Evolutionary conservation across 1,140 invertebrate species (phyloP).

Genomic region (Portunus trituberculatus): DNA sequence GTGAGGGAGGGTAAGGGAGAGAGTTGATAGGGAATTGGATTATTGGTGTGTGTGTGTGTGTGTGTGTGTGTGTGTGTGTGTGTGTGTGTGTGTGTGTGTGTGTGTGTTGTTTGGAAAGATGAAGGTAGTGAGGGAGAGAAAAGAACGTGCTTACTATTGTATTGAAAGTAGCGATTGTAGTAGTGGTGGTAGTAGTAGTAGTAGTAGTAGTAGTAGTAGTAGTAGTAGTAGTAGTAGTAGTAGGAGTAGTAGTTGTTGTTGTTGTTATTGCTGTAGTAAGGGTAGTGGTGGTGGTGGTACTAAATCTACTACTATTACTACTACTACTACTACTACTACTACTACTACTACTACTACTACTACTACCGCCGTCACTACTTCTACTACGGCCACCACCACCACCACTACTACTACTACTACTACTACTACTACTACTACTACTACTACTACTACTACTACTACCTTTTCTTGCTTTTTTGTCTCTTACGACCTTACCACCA

Average conservation of each 20-base stretch:
- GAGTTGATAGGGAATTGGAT: neutral
- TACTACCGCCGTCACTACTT: neutral
- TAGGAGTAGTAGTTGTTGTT: too few relatives aligned
- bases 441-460: neutral
- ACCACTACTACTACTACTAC: neutral
- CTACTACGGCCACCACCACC: neutral
- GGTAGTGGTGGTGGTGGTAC: too few relatives aligned
- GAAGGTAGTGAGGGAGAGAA: too few relatives aligned
- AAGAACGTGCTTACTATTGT: too few relatives aligned
- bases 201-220: too few relatives aligned
- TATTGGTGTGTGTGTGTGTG: conserved; percentile 17
- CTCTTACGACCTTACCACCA: neutral
- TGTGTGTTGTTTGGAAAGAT: too few relatives aligned
- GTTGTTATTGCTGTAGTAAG: too few relatives aligned
- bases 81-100: neutral
- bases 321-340: conserved; percentile 25
- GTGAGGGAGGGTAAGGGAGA: neutral
- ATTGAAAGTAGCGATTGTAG: too few relatives aligned
- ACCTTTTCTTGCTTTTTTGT: too few relatives aligned
- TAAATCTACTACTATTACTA: neutral
- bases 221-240: too few relatives aligned
- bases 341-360: neutral
- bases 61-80: conserved; percentile 20
- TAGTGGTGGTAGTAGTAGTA: too few relatives aligned
- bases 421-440: neutral